Conservation (phyloP, 2,113 vertebrate species). For the Excalfactoria chinensis region DNA sequence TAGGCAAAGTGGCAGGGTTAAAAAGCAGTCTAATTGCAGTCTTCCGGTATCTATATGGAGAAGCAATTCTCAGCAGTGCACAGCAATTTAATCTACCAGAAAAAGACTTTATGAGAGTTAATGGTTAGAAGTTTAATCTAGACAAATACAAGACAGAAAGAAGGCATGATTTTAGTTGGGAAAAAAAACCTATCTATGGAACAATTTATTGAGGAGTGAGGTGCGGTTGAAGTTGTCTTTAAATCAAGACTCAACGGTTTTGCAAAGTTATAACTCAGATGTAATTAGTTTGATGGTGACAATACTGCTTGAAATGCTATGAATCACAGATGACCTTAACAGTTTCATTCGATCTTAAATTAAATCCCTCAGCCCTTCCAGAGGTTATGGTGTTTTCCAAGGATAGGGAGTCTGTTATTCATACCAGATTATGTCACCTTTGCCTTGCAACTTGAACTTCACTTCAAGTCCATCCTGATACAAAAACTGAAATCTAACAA, state of each 20-base stretch:
- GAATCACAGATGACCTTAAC: background rate
- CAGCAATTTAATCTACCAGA: constrained; percentile 4
- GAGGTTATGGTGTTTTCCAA: background rate
- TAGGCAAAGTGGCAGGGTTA: background rate
- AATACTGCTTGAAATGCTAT: background rate
- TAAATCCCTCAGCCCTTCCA: background rate
- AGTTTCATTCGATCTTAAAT: background rate
- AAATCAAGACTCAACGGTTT: background rate
- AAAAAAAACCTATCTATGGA: background rate
- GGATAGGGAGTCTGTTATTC: background rate
- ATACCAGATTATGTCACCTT: background rate
- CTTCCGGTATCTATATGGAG: background rate
- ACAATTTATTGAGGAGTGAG: background rate
- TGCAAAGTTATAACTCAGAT: background rate
- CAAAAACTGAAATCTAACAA: background rate
- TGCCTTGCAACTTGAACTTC: background rate
- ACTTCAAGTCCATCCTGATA: background rate
- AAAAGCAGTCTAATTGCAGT: constrained; percentile 5
- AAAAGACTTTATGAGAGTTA: constrained; percentile 15
- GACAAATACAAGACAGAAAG: constrained; percentile 8
- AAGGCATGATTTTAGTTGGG: background rate
- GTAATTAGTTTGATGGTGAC: constrained; percentile 2
- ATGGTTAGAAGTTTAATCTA: background rate
- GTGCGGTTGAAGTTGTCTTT: background rate
- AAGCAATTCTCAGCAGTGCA: background rate